Conservation (phyloP, 2,888 invertebrate species). For the Tanypteryx hageni region DNA sequence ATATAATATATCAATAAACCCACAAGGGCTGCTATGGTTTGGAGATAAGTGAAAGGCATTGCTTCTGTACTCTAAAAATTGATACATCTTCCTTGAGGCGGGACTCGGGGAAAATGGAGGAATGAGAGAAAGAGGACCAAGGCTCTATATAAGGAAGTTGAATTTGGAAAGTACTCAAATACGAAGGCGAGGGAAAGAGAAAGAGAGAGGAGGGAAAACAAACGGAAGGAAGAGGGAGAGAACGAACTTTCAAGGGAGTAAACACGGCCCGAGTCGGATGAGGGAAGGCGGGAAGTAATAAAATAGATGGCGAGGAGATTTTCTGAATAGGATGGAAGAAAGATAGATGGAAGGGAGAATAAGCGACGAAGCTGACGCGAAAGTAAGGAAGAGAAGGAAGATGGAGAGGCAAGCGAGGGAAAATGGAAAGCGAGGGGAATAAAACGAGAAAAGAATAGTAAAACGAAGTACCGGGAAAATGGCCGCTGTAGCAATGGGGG, state of each 20-base stretch:
- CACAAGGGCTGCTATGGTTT: no score
- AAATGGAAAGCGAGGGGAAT: not conserved
- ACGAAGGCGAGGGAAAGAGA: not conserved
- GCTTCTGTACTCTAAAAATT: no score
- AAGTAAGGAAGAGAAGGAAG: not conserved
- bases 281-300: conserved; percentile 9
- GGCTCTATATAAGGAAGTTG: not conserved
- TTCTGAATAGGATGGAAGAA: not conserved
- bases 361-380: not conserved
- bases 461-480: no score
- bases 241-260: conserved; percentile 17
- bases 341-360: not conserved
- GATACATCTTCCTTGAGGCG: no score
- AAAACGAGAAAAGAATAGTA: not conserved
- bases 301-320: conserved; percentile 29
- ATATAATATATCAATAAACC: no score
- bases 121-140: not conserved
- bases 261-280: conserved; percentile 41
- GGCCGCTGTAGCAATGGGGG: not conserved
- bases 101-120: no score
- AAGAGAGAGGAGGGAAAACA: not conserved
- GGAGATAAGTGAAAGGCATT: not conserved
- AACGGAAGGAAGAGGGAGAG: not conserved
- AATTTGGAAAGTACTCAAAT: conserved; percentile 37
- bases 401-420: not conserved